Evolutionary conservation across 2,113 vertebrate genomes (phyloP), one percentile per base, ranked within the genome.

Genomic region (Perca fluviatilis): DNA sequence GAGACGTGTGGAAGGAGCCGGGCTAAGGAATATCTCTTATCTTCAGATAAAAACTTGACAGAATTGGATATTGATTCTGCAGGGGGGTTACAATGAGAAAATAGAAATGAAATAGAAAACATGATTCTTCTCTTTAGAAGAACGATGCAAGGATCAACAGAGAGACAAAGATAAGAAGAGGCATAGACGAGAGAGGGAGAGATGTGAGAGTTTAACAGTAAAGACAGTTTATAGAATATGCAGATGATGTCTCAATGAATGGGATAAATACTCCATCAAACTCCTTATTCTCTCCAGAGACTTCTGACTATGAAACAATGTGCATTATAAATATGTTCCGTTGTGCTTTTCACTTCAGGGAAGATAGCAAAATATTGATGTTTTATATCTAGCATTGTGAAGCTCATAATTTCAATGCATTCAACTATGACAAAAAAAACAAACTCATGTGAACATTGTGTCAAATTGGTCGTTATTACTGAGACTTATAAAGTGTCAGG

Each of bases 1-100:
- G 68, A 53, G 36, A 40, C 15, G n/a, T 46, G 21, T 0, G 53
- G 75, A 78, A 69, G 50, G 53, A 77, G 1, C 18, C 8, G 43
- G 36, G 73, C 77, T 82, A 51, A 43, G n/a, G 73, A 61, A 54
- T 61, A 82, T 76, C 77, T 33, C 33, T 33, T 33, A 33, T 82
- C 81, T 74, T 62, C 23, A 57, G 67, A 70, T 69, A 65, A 74
- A 76, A 80, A 8, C 33, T 36, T 36, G 50, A 70, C 74, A 61
- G 66, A 69, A 92, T 92, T 86, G 79, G 89, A 83, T 90, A 92
- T 90, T 87, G 88, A 90, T 92, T 79, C 19, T 36, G 49, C 6
- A n/a, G 40, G 27, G 23, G 25, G 65, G 74, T 79, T 62, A 81
- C 36, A n/a, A 40, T 9, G 27, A 65, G 80, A 64, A 40, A 81